Base-by-base conservation (phyloP, 2,797 vertebrate genomes). In the Karalla daura region DNA sequence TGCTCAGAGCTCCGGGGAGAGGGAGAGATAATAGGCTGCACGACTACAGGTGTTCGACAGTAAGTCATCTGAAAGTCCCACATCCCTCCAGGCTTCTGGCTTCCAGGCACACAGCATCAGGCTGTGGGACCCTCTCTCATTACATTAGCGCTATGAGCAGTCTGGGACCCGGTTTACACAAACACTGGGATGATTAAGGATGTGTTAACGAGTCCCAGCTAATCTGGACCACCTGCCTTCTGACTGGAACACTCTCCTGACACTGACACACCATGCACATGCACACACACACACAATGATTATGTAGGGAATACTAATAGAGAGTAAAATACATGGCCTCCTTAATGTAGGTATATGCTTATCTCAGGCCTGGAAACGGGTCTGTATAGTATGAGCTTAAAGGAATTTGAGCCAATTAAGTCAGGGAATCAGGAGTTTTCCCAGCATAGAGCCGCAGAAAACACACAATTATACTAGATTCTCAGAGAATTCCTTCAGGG, bases 131-230 rank as follows among this genome's bases (percentile, higher is more conserved):
- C 70, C 72, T 62, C 72, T 62, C 73, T 86, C 80, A 83, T 89
- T 85, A 76, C 73, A 86, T 89, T 85, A 88, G 81, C 13, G 58
- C 76, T 71, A 55, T 49, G 70, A 74, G 79, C 81, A 69, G 78
- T 62, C 70, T 64, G 86, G 84, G 86, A 76, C 66, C 74, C 63
- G 53, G 21, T 88, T 87, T 85, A 88, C 87, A 90, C 86, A 91
- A 92, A 90, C 83, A 88, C 69, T 46, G 73, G 80, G 82, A 90
- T 91, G 89, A 92, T 92, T 90, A 89, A 89, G 78, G 81, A 86
- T 53, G 85, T 90, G 89, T 88, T 92, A 91, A 91, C 70, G 80
- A 89, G 76, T 81, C 73, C 64, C 43, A n/a, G 12, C 79, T 88
- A 89, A 90, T 89, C 82, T 76, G 80, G 76, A 87, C 85, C 89